Base-by-base conservation (phyloP, 2,888 invertebrate genomes). In the Sminthurinus aureus region DNA sequence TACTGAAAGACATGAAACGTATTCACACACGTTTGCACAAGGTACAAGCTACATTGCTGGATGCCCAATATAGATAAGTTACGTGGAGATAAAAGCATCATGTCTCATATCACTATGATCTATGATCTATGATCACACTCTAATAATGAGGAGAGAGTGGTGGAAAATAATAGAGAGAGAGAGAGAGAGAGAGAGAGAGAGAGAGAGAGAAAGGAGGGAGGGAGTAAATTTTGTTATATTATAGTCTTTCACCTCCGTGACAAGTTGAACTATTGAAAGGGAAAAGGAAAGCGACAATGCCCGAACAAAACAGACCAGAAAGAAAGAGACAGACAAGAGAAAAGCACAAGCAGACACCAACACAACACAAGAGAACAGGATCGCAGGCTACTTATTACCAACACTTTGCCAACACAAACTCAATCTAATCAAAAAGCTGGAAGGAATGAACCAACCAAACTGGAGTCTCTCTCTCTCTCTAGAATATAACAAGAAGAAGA, bases 371-470 rank as follows among this genome's bases (percentile, higher is more conserved):
- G 58, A 15, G 58, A 58, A 15, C 9, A 15, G 9, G 15, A 6
- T 6, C 15, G 66, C 58, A 38, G 58, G 58, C 75, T 50, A 75
- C 75, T 75, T 67, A 75, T 52, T 75, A 76, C 76, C 50, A 22
- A 76, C 76, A 69, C 73, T 73, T 71, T 67, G 38, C 79, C 50
- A 78, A 74, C 58, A 81, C 52, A 81, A 74, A 81, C 52, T 74
- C 64, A 81, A 81, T 74, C 74, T 81, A 81, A 81, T 81, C 74
- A 81, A 81, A 81, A 73, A 73, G 66, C 74, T 66, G 9, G 51
- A 69, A 38, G 38, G 38, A 38, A 38, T 38, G 69, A 75, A 81
- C 58, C 58, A 15, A 58, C 58, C 51, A 74, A 81, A 74, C 74
- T 81, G 74, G 20, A n/a, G 13, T 69, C 79, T 58, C 79, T 69